Evolutionary conservation across 35 echinoderm and acorn worm genomes (phyloP), one percentile per base, ranked within the genome.

Genomic region (Strongylocentrotus purpuratus): DNA sequence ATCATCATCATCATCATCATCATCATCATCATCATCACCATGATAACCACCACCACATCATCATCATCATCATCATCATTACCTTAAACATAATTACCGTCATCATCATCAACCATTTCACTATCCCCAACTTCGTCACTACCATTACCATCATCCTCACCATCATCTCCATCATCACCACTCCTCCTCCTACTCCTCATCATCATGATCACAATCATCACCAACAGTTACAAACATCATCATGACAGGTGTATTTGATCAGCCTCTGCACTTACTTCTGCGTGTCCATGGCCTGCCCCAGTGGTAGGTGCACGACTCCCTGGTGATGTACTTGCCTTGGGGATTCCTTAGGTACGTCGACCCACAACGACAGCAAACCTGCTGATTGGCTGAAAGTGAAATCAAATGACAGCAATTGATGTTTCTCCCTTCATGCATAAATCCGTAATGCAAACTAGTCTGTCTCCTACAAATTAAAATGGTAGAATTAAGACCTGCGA

Each of bases 251-350:
- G 50, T 55, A 9, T 28, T 25, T 12, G 20, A 78, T 78, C 22
- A 78, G 65, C 4, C 2, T 28, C 65, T 78, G 65, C 20, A 94
- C 94, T 95, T 94, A 99, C 98, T 92, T 94, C 88, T 97, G 17
- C 96, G 95, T 14, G 95, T 95, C 98, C 98, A 99, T 8, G 98
- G 96, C 88, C 97, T 99, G 3, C 98, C 98, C 98, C 98, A 99
- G 94, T 99, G 98, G 48, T 94, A 96, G 25, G 92, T 90, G 86
- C 98, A 99, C n/a, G 92, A 86, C 85, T 99, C 98, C 94, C 91
- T 97, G 32, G 97, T 98, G 55, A 99, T 98, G 94, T 99, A 99
- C 45, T 95, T 88, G 4, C 98, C 98, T 87, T 95, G 90, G 22
- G 98, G 96, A 28, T 95, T 89, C 4, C 97, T 95, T n/a, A 98